Evolutionary conservation across 1,140 invertebrate genomes (phyloP).

Genomic region (Macrocentrus cingulum): DNA sequence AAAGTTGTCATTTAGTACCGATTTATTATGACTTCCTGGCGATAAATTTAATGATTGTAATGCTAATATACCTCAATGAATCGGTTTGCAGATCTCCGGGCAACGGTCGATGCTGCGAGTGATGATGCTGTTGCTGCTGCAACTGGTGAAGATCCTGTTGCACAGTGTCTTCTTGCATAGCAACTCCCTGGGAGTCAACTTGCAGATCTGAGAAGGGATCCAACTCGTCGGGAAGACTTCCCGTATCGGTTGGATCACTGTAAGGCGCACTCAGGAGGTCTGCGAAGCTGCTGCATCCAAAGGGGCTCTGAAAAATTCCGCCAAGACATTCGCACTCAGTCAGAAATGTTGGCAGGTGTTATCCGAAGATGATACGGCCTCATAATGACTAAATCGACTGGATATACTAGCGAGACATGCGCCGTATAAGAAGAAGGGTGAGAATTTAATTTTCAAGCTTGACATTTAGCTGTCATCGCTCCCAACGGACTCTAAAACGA

Average conservation of each 20-base stretch:
- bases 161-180: conserved; percentile 40
- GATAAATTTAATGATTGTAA: background rate
- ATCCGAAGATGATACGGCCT: conserved; percentile 19
- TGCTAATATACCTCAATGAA: conserved; percentile 47
- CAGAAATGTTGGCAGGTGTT: too few species aligned
- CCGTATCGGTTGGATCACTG: conserved; percentile 56
- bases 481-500: background rate
- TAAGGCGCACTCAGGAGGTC: conserved; percentile 66
- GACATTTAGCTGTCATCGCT: conserved; percentile 21
- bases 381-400: conserved; percentile 7
- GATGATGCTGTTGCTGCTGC: conserved; percentile 38
- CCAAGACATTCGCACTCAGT: too few species aligned
- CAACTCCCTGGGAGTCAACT: conserved; percentile 42
- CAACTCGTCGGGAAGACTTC: conserved; percentile 56
- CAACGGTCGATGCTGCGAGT: conserved; percentile 45
- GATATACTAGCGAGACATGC: background rate
- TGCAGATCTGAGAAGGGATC: conserved; percentile 59
- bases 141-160: conserved; percentile 43
- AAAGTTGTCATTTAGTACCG: conserved; percentile 25
- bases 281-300: conserved; percentile 66
- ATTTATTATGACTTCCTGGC: background rate
- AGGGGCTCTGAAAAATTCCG: conserved; percentile 63
- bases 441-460: background rate
- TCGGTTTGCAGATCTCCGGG: conserved; percentile 56
- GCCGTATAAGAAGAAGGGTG: conserved; percentile 2